A percentile compares a stretch with the other conserved stretches of the same genome.
phyloP scores from a whole-genome alignment of 2,888 invertebrate species.

The Cheilosia scutellata region DNA sequence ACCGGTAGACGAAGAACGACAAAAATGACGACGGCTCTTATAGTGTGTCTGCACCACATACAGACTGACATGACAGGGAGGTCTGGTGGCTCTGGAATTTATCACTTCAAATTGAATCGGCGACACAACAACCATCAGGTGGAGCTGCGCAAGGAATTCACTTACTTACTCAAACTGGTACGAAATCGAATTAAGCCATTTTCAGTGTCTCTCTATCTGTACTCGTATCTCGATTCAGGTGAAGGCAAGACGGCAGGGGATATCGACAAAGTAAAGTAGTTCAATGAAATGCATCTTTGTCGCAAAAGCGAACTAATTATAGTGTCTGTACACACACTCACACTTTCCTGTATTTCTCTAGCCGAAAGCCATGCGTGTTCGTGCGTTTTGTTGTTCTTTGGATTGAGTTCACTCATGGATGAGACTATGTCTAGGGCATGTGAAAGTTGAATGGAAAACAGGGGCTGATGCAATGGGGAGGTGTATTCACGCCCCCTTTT shows the following conservation, averaged over 20 bases:
- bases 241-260: constrained; percentile 34
- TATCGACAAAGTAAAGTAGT: constrained; percentile 52
- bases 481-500: neutral
- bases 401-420: constrained; percentile 37
- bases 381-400: constrained; percentile 19
- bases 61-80: constrained; percentile 36
- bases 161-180: constrained; percentile 43
- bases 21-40: constrained; percentile 11
- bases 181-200: constrained; percentile 47
- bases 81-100: constrained; percentile 41
- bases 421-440: constrained; percentile 55
- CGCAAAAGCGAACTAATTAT: constrained; percentile 54
- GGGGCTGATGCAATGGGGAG: constrained; percentile 6
- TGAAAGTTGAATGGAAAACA: constrained; percentile 31
- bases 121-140: constrained; percentile 65
- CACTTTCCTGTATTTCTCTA: neutral
- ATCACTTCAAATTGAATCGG: constrained; percentile 59
- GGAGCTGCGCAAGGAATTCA: constrained; percentile 27
- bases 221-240: neutral
- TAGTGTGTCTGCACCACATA: neutral
- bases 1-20: constrained; percentile 19
- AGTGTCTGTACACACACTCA: constrained; percentile 10
- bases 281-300: constrained; percentile 58
- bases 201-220: constrained; percentile 8
- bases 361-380: constrained; percentile 20